These are phyloP conservation scores for Channa argus DNA, from an alignment of 2,113 vertebrate genomes.

Conservation along the genomic window DNA sequence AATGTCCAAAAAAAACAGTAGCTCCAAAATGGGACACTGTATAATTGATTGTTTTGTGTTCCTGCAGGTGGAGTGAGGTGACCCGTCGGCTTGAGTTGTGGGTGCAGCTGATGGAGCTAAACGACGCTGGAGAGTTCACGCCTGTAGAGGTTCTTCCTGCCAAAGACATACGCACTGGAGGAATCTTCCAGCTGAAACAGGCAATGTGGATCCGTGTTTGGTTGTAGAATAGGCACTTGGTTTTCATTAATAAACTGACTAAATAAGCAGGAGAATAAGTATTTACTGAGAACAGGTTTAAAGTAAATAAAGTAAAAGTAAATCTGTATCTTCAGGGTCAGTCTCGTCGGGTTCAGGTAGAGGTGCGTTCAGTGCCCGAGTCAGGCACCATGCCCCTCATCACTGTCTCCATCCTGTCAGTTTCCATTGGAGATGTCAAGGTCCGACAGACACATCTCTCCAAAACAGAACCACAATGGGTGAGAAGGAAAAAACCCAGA, in stretches of 20 bases:
- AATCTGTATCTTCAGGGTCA: slow-evolving; percentile 85
- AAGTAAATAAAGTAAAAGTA: not conserved
- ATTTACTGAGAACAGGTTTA: not conserved
- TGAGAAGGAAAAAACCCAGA: slow-evolving; percentile 23
- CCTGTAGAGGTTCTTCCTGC: slow-evolving; percentile 90
- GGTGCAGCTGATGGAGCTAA: slow-evolving; percentile 94
- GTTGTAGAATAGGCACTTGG: not conserved
- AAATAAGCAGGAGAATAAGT: not conserved
- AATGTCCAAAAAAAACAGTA: too few species aligned
- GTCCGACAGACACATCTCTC: slow-evolving; percentile 76
- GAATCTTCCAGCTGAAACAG: slow-evolving; percentile 94
- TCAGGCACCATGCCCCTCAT: slow-evolving; percentile 95
- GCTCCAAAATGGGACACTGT: too few species aligned
- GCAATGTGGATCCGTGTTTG: slow-evolving; percentile 58
- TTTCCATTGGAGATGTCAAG: slow-evolving; percentile 92
- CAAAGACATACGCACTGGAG: slow-evolving; percentile 90
- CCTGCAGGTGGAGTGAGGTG: slow-evolving; percentile 89
- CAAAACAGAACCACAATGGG: slow-evolving; percentile 77
- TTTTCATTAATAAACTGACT: not conserved
- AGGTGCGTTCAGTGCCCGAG: slow-evolving; percentile 91
- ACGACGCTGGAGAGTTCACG: slow-evolving; percentile 92
- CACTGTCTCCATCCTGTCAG: slow-evolving; percentile 86
- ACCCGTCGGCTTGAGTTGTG: slow-evolving; percentile 93
- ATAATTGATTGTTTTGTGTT: not conserved
- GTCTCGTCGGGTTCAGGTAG: slow-evolving; percentile 90